phyloP scores from a whole-genome alignment of 2,113 vertebrate genomes.

The Apodemus sylvaticus region DNA sequence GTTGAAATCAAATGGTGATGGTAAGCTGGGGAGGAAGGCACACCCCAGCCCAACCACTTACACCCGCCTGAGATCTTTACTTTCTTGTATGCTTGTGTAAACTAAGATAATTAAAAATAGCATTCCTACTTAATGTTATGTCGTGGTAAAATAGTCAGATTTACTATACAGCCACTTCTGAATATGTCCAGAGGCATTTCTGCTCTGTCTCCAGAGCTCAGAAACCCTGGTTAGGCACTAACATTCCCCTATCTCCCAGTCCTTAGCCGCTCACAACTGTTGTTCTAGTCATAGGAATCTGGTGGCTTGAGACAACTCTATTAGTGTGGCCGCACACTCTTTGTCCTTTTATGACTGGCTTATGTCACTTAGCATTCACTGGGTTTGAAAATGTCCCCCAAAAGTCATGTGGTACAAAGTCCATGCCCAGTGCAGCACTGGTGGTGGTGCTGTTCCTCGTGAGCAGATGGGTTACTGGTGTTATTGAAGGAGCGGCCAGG shows the following conservation, averaged over 20 bases:
- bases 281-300: not conserved
- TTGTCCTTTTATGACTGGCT: not conserved
- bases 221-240: not conserved
- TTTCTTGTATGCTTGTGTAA: not conserved
- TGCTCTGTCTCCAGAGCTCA: not conserved
- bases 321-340: not conserved
- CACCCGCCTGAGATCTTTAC: not conserved
- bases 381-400: not conserved
- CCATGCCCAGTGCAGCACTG: too few species aligned
- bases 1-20: conserved; percentile 9
- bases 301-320: not conserved
- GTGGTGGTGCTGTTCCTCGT: not conserved
- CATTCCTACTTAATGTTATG: not conserved
- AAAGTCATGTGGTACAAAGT: not conserved
- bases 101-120: not conserved
- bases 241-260: too few species aligned
- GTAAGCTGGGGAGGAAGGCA: not conserved
- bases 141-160: not conserved
- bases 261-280: not conserved
- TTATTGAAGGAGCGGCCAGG: too few species aligned
- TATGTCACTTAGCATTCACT: not conserved
- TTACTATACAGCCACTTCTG: not conserved
- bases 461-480: not conserved
- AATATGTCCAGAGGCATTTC: too few species aligned
- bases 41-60: not conserved